Evolutionary conservation across 2,888 invertebrate species (phyloP), one percentile per base, ranked within the genome.

Genomic region (Drosophila cracens): DNA sequence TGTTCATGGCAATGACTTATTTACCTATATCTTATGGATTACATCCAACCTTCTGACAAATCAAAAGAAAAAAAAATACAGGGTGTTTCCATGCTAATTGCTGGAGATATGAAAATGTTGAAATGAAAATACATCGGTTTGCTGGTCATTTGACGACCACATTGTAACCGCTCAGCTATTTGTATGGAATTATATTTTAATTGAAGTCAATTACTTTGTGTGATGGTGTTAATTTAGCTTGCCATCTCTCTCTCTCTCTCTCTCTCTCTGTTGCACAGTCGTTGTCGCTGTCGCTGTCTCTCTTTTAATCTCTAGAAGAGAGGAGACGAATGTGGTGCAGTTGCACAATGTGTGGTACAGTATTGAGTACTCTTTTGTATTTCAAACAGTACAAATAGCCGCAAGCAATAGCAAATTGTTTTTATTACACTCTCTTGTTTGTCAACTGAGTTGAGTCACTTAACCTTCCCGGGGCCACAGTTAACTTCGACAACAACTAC

Each of bases 181-280:
- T 80, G 67, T 59, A 67, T 74, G 67, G 73, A 84, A 90, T 89
- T 83, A 84, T 84, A 75, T 83, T 90, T 91, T 89, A 89, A 89
- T 89, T 89, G 91, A 90, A 90, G 90, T 91, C 91, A 90, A 90
- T 90, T 90, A 90, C 65, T 90, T 91, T 90, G 91, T 91, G 81
- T 81, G 87, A 83, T 91, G 91, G 89, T 88, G 88, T 91, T 91
- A 91, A 89, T 91, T 89, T 80, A 81, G 73, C 77, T 63, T 46
- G 49, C 64, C 58, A 36, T 25, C 31, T 46, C 29, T 3, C n/a
- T 40, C 11, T 13, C 63, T 51, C 33, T 8, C 11, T 57, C 40
- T 16, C 5, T 18, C 18, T 58, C 25, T 31, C 16, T 1, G 1
- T 31, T 4, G 10, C 11, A n/a, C n/a, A 5, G 6, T 43, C 40